These are phyloP conservation scores for Euspilapteryx auroguttella DNA, from an alignment of 2,888 invertebrate species.

Conservation along the genomic window DNA sequence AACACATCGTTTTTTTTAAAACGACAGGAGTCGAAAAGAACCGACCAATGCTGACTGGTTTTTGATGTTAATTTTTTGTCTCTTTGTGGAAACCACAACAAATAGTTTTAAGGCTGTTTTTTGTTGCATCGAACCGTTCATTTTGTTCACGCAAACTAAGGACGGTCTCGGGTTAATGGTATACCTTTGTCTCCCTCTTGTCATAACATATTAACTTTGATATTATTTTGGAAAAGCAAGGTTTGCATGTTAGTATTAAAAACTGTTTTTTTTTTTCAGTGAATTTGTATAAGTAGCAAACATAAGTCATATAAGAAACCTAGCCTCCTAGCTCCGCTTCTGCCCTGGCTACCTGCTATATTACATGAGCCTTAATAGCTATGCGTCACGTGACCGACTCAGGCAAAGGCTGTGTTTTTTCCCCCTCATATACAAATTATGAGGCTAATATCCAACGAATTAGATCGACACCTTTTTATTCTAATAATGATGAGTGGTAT, in stretches of 20 bases:
- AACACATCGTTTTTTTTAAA: conserved; percentile 55
- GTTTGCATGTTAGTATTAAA: too few species aligned
- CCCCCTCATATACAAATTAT: too few species aligned
- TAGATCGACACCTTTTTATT: too few species aligned
- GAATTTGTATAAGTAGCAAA: too few species aligned
- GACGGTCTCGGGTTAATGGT: not conserved
- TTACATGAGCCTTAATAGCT: too few species aligned
- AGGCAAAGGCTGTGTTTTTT: too few species aligned
- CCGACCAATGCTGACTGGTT: conserved; percentile 58
- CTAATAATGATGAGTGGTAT: too few species aligned
- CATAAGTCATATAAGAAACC: conserved; percentile 1
- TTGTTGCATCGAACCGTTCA: conserved; percentile 35
- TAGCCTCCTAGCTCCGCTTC: too few species aligned
- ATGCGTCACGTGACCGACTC: too few species aligned
- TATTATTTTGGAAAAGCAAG: not conserved
- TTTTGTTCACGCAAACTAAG: conserved; percentile 28
- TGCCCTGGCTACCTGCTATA: too few species aligned
- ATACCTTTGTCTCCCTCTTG: conserved; percentile 5
- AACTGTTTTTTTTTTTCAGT: too few species aligned
- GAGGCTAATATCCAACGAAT: too few species aligned
- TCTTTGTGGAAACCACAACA: conserved; percentile 52
- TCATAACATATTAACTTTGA: conserved; percentile 8
- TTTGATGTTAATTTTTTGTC: conserved; percentile 37
- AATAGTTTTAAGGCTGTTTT: conserved; percentile 52
- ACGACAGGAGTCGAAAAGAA: conserved; percentile 47